Percentiles rank a stretch among this genome's conserved stretches.
phyloP scores from a whole-genome alignment of 37 sponge, comb jelly and placozoan genomes.

The Hexactinellida sp. region DNA sequence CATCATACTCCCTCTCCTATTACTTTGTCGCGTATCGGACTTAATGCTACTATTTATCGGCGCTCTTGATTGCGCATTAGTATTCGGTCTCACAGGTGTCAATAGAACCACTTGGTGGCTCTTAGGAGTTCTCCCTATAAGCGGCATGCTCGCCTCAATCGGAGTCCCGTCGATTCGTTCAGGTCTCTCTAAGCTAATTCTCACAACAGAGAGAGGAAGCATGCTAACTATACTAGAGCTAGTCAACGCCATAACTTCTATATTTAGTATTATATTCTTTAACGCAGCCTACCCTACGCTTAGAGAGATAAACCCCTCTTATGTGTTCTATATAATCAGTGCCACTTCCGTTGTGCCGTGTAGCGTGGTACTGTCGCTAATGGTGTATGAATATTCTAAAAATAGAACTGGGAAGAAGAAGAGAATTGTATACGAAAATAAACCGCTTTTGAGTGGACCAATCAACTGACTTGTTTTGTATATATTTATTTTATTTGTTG shows the following conservation, averaged over 20 bases:
- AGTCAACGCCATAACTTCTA: background rate
- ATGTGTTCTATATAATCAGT: background rate
- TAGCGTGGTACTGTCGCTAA: background rate
- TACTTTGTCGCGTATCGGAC: background rate
- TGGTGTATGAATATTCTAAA: background rate
- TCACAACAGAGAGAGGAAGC: background rate
- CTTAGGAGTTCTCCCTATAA: background rate
- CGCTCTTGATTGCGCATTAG: background rate
- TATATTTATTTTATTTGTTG: background rate
- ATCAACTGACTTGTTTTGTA: background rate
- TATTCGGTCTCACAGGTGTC: background rate
- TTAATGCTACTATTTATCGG: background rate
- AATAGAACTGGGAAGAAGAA: background rate
- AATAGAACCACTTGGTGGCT: background rate
- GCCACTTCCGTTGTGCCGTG: background rate
- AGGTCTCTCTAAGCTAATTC: background rate
- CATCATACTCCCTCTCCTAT: background rate
- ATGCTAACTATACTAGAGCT: background rate
- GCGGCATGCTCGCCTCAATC: background rate
- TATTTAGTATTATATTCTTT: background rate
- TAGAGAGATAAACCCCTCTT: background rate
- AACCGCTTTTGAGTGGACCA: background rate
- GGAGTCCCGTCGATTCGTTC: background rate
- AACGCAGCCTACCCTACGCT: background rate
- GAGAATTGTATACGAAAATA: background rate